Evolutionary conservation across 2,113 vertebrate species (phyloP).

Genomic region (Antechinus flavipes): DNA sequence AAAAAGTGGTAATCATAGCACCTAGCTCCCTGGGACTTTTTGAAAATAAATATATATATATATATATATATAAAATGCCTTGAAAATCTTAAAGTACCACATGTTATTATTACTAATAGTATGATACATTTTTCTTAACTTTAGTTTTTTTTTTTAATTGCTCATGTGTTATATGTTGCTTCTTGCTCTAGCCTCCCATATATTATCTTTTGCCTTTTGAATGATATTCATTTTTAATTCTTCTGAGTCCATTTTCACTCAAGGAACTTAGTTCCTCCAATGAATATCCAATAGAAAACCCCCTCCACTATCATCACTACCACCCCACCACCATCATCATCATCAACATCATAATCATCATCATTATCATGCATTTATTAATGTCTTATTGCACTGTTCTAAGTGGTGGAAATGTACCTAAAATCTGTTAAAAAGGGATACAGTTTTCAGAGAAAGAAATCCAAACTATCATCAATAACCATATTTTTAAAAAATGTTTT

Average conservation of each 20-base stretch:
- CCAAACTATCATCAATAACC: background rate
- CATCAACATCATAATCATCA: no score
- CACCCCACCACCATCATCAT: no score
- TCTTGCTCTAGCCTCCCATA: background rate
- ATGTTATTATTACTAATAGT: background rate
- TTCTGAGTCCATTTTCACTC: background rate
- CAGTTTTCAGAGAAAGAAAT: background rate
- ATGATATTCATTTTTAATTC: background rate
- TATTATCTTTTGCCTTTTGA: background rate
- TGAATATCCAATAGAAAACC: background rate
- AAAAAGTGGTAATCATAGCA: background rate
- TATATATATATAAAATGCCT: no score
- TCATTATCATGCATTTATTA: background rate
- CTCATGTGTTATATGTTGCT: background rate
- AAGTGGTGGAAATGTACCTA: background rate
- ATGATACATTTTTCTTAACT: background rate
- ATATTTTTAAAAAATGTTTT: background rate
- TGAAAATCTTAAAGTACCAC: background rate
- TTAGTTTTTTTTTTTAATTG: no score
- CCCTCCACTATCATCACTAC: no score
- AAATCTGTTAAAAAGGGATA: background rate
- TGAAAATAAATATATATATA: background rate
- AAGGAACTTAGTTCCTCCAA: background rate
- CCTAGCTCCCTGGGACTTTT: background rate
- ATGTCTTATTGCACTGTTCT: background rate